phyloP scores from a whole-genome alignment of 2,888 invertebrate genomes.

The Dascillus cervinus region DNA sequence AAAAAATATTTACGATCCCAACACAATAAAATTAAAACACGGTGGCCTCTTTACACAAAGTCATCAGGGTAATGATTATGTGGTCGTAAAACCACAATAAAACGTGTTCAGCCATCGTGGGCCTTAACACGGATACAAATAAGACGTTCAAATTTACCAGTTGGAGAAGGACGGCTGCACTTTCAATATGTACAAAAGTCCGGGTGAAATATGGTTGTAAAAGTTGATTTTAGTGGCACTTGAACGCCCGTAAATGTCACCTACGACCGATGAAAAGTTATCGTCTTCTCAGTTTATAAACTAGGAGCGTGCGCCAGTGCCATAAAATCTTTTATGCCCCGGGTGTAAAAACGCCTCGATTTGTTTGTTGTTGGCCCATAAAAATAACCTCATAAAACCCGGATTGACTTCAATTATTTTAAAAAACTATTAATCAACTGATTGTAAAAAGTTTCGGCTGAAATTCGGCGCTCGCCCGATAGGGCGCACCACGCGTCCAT shows the following conservation, averaged over 20 bases:
- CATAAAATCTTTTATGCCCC: slow-evolving; percentile 29
- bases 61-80: slow-evolving; percentile 38
- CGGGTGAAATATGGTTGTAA: slow-evolving; percentile 42
- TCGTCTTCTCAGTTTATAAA: slow-evolving; percentile 34
- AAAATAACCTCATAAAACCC: background rate
- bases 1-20: too few relatives aligned
- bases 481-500: slow-evolving; percentile 43
- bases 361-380: slow-evolving; percentile 22
- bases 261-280: slow-evolving; percentile 36
- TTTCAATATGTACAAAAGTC: slow-evolving; percentile 30
- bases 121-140: slow-evolving; percentile 25
- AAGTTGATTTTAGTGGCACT: slow-evolving; percentile 52
- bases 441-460: slow-evolving; percentile 40
- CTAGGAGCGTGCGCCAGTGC: slow-evolving; percentile 25
- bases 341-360: slow-evolving; percentile 18
- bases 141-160: slow-evolving; percentile 10
- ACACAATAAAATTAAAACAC: background rate
- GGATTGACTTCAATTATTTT: too few relatives aligned
- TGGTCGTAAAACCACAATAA: slow-evolving; percentile 41
- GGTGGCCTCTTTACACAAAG: slow-evolving; percentile 26
- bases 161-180: slow-evolving; percentile 15
- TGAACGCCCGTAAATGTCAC: slow-evolving; percentile 53
- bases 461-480: slow-evolving; percentile 41
- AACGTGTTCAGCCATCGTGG: slow-evolving; percentile 31
- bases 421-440: background rate